Evolutionary conservation across 2,888 invertebrate genomes (phyloP).

Genomic region (Volucella bombylans): DNA sequence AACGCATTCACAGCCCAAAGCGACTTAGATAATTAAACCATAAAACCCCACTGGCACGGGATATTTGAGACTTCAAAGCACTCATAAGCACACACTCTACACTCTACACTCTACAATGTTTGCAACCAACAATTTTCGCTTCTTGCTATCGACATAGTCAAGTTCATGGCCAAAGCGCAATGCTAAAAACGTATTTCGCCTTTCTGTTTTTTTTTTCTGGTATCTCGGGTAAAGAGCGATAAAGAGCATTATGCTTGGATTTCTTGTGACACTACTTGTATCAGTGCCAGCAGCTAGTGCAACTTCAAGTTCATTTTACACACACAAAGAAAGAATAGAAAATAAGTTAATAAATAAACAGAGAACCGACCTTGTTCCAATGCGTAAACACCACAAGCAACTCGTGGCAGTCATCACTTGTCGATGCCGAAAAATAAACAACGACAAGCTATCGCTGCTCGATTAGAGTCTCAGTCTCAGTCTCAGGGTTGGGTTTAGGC

Average conservation of each 20-base stretch:
- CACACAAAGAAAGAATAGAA: neutral
- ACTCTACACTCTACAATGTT: conserved; percentile 12
- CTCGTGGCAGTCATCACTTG: conserved; percentile 49
- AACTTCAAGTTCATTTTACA: conserved; percentile 51
- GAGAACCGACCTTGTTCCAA: conserved; percentile 54
- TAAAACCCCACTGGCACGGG: conserved; percentile 1
- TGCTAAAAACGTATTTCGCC: conserved; percentile 29
- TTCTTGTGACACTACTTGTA: conserved; percentile 24
- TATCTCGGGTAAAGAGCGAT: neutral
- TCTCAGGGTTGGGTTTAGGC: neutral
- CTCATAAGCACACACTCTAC: conserved; percentile 3
- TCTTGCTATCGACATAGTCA: conserved; percentile 40
- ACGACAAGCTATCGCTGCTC: conserved; percentile 28
- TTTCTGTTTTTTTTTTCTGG: conserved; percentile 18
- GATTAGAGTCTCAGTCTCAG: too few species aligned
- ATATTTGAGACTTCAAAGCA: neutral
- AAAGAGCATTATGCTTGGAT: neutral
- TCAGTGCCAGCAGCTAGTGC: conserved; percentile 29
- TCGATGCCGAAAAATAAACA: conserved; percentile 58
- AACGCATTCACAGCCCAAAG: neutral
- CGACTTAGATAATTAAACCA: conserved; percentile 22
- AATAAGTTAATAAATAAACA: conserved; percentile 21
- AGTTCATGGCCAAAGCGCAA: conserved; percentile 60
- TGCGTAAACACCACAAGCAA: conserved; percentile 64
- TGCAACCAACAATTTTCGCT: neutral